A percentile compares a stretch with the other conserved stretches of the same genome.
These are phyloP conservation scores for Salmo trutta DNA, from an alignment of 2,797 vertebrate species.

Conservation along the genomic window DNA sequence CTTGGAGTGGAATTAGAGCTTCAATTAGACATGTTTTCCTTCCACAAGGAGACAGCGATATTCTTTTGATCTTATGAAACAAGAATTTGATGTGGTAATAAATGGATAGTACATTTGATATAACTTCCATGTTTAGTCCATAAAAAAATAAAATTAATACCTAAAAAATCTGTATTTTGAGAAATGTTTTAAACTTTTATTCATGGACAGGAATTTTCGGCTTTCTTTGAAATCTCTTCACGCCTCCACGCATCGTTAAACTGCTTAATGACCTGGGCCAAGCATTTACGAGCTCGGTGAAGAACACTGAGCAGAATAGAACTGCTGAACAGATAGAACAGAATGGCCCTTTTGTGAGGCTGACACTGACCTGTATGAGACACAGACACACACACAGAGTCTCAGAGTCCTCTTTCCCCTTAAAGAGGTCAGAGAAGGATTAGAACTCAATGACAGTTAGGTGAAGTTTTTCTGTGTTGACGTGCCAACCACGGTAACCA, in stretches of 20 bases:
- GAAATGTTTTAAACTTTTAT: slow-evolving; percentile 38
- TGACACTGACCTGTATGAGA: slow-evolving; percentile 37
- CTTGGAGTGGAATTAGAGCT: slow-evolving; percentile 51
- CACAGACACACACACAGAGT: slow-evolving; percentile 28
- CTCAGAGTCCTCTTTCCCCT: slow-evolving; percentile 39
- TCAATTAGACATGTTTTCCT: slow-evolving; percentile 24
- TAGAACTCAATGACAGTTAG: slow-evolving; percentile 57
- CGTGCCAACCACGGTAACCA: slow-evolving; percentile 70
- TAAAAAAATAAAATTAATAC: slow-evolving; percentile 33
- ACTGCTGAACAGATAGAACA: slow-evolving; percentile 28
- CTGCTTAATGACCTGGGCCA: slow-evolving; percentile 53
- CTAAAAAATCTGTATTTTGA: slow-evolving; percentile 55
- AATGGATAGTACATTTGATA: slow-evolving; percentile 39
- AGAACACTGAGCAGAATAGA: neutral
- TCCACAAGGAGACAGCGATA: slow-evolving; percentile 31
- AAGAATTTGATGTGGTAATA: slow-evolving; percentile 36
- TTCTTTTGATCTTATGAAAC: slow-evolving; percentile 56
- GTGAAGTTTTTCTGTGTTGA: slow-evolving; percentile 52
- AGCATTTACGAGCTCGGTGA: slow-evolving; percentile 33
- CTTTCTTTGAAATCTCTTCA: slow-evolving; percentile 66
- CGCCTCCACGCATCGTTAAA: slow-evolving; percentile 58
- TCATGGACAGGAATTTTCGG: slow-evolving; percentile 50
- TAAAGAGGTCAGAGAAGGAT: slow-evolving; percentile 54
- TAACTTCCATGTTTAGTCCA: slow-evolving; percentile 53
- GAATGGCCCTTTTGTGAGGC: slow-evolving; percentile 58